These are phyloP conservation scores for Imbricaverruca yamaguchii DNA, from an alignment of 2,888 invertebrate genomes.

Conservation along the genomic window DNA sequence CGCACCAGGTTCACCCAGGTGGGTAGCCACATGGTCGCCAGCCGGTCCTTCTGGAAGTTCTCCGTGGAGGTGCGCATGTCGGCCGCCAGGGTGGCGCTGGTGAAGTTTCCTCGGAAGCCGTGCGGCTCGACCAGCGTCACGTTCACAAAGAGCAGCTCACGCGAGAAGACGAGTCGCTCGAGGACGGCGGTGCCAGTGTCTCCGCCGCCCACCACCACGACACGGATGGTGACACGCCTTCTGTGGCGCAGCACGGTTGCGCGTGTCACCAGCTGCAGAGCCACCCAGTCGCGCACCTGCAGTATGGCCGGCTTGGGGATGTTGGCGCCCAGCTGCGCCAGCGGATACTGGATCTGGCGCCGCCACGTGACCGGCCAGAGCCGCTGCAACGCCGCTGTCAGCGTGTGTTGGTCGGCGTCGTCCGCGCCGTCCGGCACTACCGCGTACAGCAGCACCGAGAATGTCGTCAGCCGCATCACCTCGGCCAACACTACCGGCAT, in stretches of 20 bases:
- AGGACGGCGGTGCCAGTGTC: conserved; percentile 17
- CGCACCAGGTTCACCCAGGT: conserved; percentile 59
- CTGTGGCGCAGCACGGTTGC: neutral
- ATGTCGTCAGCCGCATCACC: conserved; percentile 50
- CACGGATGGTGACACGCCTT: neutral
- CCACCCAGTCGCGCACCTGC: conserved; percentile 14
- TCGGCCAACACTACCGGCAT: conserved; percentile 55
- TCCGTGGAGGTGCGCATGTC: conserved; percentile 35
- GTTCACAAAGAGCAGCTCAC: conserved; percentile 56
- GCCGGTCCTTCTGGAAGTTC: neutral
- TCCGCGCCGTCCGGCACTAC: neutral
- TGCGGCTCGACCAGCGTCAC: conserved; percentile 60
- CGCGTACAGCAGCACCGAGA: conserved; percentile 52
- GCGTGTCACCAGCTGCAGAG: neutral
- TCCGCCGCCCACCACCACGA: conserved; percentile 22
- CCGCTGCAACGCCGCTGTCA: neutral
- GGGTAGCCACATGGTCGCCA: conserved; percentile 51
- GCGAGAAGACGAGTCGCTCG: conserved; percentile 19
- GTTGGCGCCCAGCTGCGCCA: neutral
- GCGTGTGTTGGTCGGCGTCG: conserved; percentile 33
- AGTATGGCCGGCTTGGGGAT: neutral
- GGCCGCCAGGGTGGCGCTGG: neutral
- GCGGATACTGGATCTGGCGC: conserved; percentile 13
- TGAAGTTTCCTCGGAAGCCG: conserved; percentile 49
- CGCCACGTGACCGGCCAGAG: conserved; percentile 1